A percentile compares a stretch with the other conserved stretches of the same genome.
Evolutionary conservation across 2,797 vertebrate genomes (phyloP).

Genomic region (Intellagama lesueurii): DNA sequence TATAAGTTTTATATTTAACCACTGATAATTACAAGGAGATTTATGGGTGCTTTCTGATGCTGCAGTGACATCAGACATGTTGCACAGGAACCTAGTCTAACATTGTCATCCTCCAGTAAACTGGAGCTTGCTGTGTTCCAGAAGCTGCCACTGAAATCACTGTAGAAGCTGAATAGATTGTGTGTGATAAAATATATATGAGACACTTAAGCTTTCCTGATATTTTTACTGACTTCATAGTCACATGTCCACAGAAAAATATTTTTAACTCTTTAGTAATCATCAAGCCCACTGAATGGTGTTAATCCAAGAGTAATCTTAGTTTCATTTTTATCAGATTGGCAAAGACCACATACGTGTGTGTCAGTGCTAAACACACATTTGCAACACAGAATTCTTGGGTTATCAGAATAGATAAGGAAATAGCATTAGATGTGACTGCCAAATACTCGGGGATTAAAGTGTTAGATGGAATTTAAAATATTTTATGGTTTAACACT

Average conservation of each 20-base stretch:
- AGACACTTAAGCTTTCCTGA: neutral
- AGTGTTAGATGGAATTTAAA: neutral
- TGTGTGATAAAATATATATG: neutral
- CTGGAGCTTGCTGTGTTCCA: neutral
- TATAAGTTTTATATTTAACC: fast-evolving
- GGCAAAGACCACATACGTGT: neutral
- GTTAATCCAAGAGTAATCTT: neutral
- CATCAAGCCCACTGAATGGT: neutral
- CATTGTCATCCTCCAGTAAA: neutral
- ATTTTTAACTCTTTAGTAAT: slow-evolving; percentile 15
- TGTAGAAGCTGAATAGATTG: fast-evolving
- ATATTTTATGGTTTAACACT: neutral
- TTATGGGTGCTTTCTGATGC: neutral
- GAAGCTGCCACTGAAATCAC: neutral
- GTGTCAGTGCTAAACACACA: neutral
- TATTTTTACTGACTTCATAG: neutral
- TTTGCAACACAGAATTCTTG: neutral
- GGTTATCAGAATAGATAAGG: neutral
- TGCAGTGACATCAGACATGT: neutral
- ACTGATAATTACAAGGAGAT: fast-evolving
- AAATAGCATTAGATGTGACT: fast-evolving
- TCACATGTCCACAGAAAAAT: neutral
- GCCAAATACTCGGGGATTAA: neutral
- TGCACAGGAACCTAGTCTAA: fast-evolving
- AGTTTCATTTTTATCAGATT: slow-evolving; percentile 5